A percentile compares a stretch with the other conserved stretches of the same genome.
Evolutionary conservation across 2,797 vertebrate genomes (phyloP).

Genomic region (Coreius guichenoti): DNA sequence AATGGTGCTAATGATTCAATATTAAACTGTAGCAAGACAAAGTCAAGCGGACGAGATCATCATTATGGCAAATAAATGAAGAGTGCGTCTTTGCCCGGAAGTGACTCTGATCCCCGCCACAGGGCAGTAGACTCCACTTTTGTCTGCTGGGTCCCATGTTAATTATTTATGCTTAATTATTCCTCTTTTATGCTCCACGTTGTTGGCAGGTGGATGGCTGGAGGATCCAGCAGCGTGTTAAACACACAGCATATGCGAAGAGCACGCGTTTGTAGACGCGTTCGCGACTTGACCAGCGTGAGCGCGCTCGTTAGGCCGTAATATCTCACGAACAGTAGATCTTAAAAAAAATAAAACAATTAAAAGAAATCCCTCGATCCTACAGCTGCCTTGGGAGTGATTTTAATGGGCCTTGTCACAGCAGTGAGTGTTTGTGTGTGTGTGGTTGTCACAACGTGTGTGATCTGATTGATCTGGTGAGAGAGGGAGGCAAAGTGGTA

Average conservation of each 20-base stretch:
- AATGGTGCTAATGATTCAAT: slow-evolving; percentile 29
- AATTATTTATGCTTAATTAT: slow-evolving; percentile 88
- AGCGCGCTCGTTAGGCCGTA: slow-evolving; percentile 60
- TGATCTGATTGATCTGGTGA: slow-evolving; percentile 69
- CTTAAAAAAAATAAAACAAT: slow-evolving; percentile 71
- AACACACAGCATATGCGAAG: slow-evolving; percentile 28
- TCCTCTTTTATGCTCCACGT: slow-evolving; percentile 53
- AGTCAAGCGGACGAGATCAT: slow-evolving; percentile 46
- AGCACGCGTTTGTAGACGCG: not conserved
- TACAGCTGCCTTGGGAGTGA: slow-evolving; percentile 83
- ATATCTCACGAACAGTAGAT: slow-evolving; percentile 63
- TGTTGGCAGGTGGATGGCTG: slow-evolving; percentile 59
- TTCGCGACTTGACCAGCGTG: slow-evolving; percentile 25
- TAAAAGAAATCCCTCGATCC: slow-evolving; percentile 73
- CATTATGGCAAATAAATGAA: slow-evolving; percentile 53
- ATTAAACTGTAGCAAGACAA: slow-evolving; percentile 30
- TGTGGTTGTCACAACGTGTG: slow-evolving; percentile 68
- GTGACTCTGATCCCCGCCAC: slow-evolving; percentile 77
- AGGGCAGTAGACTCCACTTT: slow-evolving; percentile 64
- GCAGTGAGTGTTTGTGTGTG: slow-evolving; percentile 66
- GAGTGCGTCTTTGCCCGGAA: slow-evolving; percentile 20
- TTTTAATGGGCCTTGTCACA: slow-evolving; percentile 85
- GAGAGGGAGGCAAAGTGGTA: slow-evolving; percentile 51
- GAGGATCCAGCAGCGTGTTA: slow-evolving; percentile 57
- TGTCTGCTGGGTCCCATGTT: slow-evolving; percentile 76